Conservation (phyloP, 1,140 invertebrate genomes). For the Brachionus plicatilis region DNA sequence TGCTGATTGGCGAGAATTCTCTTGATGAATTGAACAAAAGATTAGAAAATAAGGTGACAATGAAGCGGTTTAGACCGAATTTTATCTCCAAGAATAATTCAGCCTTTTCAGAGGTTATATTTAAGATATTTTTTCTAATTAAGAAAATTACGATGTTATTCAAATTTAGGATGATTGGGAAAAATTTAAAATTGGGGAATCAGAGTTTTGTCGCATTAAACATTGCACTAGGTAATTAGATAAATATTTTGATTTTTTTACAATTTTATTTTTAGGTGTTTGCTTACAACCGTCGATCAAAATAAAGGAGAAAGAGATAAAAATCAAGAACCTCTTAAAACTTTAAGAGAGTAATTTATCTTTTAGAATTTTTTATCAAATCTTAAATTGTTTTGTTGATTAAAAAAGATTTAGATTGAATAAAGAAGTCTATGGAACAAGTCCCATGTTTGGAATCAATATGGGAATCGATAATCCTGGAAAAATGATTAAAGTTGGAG, state of each 20-base stretch:
- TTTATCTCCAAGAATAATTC: background rate
- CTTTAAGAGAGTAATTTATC: slow-evolving; percentile 44
- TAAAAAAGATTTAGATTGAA: background rate
- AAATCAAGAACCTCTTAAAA: slow-evolving; percentile 48
- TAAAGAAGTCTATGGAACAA: background rate
- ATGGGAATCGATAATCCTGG: slow-evolving; percentile 4
- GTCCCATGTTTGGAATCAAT: slow-evolving; percentile 23
- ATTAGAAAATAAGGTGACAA: slow-evolving; percentile 22
- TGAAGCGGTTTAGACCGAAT: slow-evolving; percentile 36
- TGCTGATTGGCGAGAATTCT: background rate
- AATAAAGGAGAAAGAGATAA: slow-evolving; percentile 44
- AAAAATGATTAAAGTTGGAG: background rate
- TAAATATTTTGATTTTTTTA: background rate
- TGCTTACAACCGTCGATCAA: slow-evolving; percentile 48
- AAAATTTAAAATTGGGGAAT: slow-evolving; percentile 45
- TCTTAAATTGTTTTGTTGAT: too few relatives aligned
- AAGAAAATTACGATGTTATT: background rate
- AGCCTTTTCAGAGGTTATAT: background rate
- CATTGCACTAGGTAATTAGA: slow-evolving; percentile 45
- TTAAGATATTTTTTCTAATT: background rate
- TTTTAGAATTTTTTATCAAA: background rate
- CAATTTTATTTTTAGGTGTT: slow-evolving; percentile 43
- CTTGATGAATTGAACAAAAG: background rate
- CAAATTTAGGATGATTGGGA: slow-evolving; percentile 45
- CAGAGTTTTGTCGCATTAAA: slow-evolving; percentile 43